Evolutionary conservation across 2,113 vertebrate genomes (phyloP).

Genomic region (Lophochroa leadbeateri): DNA sequence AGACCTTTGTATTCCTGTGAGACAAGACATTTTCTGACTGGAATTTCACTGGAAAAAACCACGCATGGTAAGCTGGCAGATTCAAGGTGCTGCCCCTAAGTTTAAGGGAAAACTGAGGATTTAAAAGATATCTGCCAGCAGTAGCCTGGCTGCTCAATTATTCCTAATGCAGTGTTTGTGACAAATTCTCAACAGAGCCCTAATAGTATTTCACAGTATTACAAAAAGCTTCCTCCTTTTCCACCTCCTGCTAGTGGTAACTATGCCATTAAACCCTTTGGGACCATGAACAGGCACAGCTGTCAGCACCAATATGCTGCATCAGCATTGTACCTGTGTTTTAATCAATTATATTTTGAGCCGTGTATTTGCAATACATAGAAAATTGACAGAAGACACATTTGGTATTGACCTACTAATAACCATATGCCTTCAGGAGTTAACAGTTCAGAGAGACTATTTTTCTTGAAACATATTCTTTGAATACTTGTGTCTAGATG

Average conservation of each 20-base stretch:
- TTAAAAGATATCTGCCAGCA: background rate
- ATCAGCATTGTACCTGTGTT: background rate
- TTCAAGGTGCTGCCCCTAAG: background rate
- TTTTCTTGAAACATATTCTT: background rate
- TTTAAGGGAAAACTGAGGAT: background rate
- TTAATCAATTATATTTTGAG: background rate
- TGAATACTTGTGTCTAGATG: background rate
- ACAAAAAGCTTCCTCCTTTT: background rate
- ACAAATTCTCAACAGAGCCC: background rate
- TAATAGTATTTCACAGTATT: conserved; percentile 1
- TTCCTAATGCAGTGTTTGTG: background rate
- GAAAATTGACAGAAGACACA: background rate
- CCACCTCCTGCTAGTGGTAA: background rate
- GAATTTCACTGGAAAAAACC: background rate
- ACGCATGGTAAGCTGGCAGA: background rate
- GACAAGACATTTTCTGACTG: background rate
- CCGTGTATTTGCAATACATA: background rate
- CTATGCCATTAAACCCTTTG: background rate
- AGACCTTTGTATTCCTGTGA: background rate
- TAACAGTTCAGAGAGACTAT: background rate
- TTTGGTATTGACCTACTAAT: background rate
- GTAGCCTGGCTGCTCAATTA: background rate
- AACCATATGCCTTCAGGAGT: background rate
- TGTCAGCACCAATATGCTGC: background rate
- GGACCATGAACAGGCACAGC: background rate